These are phyloP conservation scores for Neoarius graeffei DNA, from an alignment of 2,113 vertebrate species.

Conservation along the genomic window DNA sequence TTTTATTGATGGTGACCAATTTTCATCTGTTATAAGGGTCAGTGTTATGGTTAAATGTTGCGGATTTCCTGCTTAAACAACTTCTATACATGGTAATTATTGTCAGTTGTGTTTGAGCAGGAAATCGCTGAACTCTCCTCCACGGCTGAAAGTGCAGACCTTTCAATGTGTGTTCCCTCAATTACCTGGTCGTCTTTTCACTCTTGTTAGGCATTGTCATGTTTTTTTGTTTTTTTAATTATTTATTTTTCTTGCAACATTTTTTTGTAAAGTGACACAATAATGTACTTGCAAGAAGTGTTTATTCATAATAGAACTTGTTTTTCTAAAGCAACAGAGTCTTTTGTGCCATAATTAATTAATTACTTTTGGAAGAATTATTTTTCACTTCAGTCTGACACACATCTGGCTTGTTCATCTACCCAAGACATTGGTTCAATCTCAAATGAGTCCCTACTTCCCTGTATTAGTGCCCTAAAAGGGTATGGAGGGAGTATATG, in stretches of 20 bases:
- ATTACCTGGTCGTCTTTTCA: background rate
- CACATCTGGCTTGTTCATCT: background rate
- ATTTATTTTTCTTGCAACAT: slow-evolving; percentile 67
- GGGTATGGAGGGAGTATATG: background rate
- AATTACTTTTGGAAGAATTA: background rate
- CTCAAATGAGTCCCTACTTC: background rate
- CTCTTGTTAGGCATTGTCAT: slow-evolving; percentile 44
- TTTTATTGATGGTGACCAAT: background rate
- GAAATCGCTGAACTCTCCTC: background rate
- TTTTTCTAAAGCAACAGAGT: slow-evolving; percentile 46
- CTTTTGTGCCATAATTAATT: slow-evolving; percentile 15
- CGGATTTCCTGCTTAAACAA: background rate
- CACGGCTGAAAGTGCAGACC: background rate
- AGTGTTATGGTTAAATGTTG: background rate
- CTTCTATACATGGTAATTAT: background rate
- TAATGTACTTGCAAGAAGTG: slow-evolving; percentile 31
- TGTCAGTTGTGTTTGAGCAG: background rate
- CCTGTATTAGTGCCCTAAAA: background rate
- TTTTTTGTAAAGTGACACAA: slow-evolving; percentile 70
- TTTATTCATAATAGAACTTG: slow-evolving; percentile 22
- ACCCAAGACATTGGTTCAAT: too few species aligned
- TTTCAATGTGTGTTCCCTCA: background rate
- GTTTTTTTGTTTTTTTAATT: slow-evolving; percentile 45
- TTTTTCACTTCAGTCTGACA: background rate
- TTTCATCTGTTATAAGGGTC: background rate